phyloP scores from a whole-genome alignment of 2,888 invertebrate species.

The Drosophila kanekoi region DNA sequence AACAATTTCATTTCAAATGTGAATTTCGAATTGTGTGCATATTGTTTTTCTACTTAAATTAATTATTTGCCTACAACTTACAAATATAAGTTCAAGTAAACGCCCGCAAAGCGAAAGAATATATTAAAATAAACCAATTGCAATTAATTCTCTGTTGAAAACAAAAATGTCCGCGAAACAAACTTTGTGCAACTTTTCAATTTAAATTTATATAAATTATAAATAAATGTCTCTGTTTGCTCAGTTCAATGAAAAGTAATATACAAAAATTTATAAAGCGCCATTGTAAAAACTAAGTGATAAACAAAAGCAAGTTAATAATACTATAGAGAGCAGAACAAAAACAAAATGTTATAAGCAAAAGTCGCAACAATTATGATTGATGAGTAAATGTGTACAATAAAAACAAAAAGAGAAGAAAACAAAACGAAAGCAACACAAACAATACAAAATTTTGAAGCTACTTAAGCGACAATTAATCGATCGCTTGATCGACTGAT shows the following conservation, averaged over 20 bases:
- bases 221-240: conserved; percentile 64
- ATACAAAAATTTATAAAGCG: conserved; percentile 69
- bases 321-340: conserved; percentile 53
- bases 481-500: conserved; percentile 5
- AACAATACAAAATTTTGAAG: conserved; percentile 35
- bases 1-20: conserved; percentile 70
- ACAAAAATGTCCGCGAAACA: too few species aligned
- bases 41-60: conserved; percentile 53
- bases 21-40: conserved; percentile 65
- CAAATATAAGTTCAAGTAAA: conserved; percentile 64
- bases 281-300: conserved; percentile 85
- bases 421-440: conserved; percentile 34
- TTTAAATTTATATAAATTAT: conserved; percentile 44
- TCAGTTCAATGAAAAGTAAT: conserved; percentile 56
- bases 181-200: conserved; percentile 53
- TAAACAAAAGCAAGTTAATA: conserved; percentile 72
- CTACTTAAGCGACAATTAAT: conserved; percentile 57
- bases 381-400: conserved; percentile 56
- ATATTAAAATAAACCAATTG: conserved; percentile 23
- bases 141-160: conserved; percentile 55
- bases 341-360: conserved; percentile 38
- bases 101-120: conserved; percentile 10
- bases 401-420: conserved; percentile 26
- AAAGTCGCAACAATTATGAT: conserved; percentile 43
- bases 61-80: conserved; percentile 65